Evolutionary conservation across 2,113 vertebrate genomes (phyloP).

Genomic region (Phalacrocorax pelagicus): DNA sequence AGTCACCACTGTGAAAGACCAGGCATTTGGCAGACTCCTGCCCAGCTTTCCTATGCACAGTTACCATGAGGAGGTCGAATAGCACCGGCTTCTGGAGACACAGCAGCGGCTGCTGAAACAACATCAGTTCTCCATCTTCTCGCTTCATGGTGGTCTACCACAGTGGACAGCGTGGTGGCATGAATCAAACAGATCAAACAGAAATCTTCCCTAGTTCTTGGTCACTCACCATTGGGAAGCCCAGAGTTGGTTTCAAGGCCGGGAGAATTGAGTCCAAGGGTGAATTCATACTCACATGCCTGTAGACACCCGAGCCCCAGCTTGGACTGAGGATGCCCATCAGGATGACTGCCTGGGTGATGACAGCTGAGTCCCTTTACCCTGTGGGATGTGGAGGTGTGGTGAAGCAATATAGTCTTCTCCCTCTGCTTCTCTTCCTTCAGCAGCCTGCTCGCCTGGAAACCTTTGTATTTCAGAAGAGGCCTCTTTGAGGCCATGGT

Average conservation of each 20-base stretch:
- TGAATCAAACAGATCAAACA: not conserved
- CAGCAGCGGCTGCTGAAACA: not conserved
- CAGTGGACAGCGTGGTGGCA: not conserved
- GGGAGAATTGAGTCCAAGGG: not conserved
- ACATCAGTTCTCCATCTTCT: not conserved
- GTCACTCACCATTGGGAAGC: not conserved
- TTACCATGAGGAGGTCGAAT: accelerated
- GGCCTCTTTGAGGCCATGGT: not conserved
- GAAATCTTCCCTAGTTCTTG: not conserved
- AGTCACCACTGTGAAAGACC: not conserved
- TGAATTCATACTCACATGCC: not conserved
- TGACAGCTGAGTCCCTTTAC: not conserved
- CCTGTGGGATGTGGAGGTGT: not conserved
- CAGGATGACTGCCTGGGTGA: not conserved
- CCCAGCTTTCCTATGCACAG: accelerated
- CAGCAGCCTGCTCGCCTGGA: not conserved
- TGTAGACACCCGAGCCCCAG: not conserved
- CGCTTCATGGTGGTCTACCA: not conserved
- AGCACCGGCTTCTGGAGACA: not conserved
- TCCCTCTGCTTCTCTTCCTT: not conserved
- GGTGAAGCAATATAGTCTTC: not conserved
- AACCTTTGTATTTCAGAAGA: not conserved
- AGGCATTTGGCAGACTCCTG: not conserved
- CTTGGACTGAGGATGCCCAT: not conserved
- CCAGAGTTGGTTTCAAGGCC: not conserved